These are phyloP conservation scores for Ypsolopha scabrella DNA, from an alignment of 2,888 invertebrate genomes.

Conservation along the genomic window DNA sequence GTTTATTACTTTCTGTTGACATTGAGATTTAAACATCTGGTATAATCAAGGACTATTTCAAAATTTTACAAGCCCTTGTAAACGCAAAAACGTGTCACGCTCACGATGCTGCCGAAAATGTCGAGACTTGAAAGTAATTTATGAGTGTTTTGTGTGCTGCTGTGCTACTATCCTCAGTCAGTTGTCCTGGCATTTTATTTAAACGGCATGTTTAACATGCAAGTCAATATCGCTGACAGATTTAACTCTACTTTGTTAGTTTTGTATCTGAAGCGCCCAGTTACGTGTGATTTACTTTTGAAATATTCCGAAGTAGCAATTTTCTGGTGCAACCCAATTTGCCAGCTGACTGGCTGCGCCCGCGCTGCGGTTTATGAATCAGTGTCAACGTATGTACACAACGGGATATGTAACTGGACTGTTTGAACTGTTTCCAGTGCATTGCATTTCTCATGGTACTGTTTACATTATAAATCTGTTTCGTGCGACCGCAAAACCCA, in stretches of 20 bases:
- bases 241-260: conserved; percentile 22
- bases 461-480: neutral
- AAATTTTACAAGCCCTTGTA: neutral
- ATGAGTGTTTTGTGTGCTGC: conserved; percentile 36
- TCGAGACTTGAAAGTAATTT: conserved; percentile 25
- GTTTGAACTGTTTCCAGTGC: conserved; percentile 13
- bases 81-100: neutral
- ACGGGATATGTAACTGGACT: conserved; percentile 32
- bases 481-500: neutral
- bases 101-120: neutral
- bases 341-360: conserved; percentile 32
- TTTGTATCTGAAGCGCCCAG: neutral
- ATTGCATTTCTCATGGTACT: conserved; percentile 22
- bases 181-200: conserved; percentile 32
- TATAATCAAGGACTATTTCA: neutral
- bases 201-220: too few species aligned
- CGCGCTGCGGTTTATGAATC: conserved; percentile 40
- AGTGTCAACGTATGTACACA: conserved; percentile 41
- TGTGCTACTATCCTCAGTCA: conserved; percentile 41
- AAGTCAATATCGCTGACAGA: conserved; percentile 48
- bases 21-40: neutral
- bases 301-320: neutral
- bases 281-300: neutral
- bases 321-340: conserved; percentile 18
- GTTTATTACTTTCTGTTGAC: neutral